Base-by-base conservation (phyloP, 1,140 invertebrate species). In the Drosophila eugracilis region DNA sequence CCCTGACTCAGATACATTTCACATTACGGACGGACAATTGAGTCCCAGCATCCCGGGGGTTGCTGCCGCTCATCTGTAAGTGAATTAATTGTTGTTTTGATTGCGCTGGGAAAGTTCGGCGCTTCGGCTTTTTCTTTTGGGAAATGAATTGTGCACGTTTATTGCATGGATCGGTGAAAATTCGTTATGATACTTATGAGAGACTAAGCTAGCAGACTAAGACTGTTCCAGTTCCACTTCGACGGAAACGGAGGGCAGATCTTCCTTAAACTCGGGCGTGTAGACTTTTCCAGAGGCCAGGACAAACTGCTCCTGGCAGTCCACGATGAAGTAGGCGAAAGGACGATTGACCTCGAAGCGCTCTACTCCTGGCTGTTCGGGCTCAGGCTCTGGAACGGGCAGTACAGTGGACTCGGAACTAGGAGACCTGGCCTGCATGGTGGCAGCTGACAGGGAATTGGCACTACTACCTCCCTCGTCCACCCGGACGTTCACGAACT, bases 241-340 rank as follows among this genome's bases (percentile, higher is more conserved):
- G 5, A 90, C 63, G n/a, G 72, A 54, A 30, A 91, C 67, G 15
- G 67, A 50, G 5, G 84, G 85, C 45, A 75, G 48, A 12, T 91
- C 90, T 9, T 89, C 88, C 50, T 89, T 78, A 6, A 80, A 49
- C 47, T 90, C 88, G 2, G 92, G 92, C 15, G 94, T 92, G 48
- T 91, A 92, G 19, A 94, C 77, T 79, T 94, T 94, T 50, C 95
- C 95, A 4, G 93, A 92, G 55, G 95, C 94, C 5, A 94, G 92
- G 1, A 95, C 92, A 5, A 95, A 92, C 24, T 94, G 93, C 47
- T 94, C 93, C 32, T 93, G 81, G 34, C 92, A 93, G 67, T 96
- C 94, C 12, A 94, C 78, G 22, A 96, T 94, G 77, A 94, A 94
- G 81, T 95, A 95, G 9, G 95, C 74, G 83, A 95, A 96, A 0